Percentiles rank a stretch among this genome's conserved stretches.
phyloP scores from a whole-genome alignment of 2,113 vertebrate species.

The Crotalus helleri region DNA sequence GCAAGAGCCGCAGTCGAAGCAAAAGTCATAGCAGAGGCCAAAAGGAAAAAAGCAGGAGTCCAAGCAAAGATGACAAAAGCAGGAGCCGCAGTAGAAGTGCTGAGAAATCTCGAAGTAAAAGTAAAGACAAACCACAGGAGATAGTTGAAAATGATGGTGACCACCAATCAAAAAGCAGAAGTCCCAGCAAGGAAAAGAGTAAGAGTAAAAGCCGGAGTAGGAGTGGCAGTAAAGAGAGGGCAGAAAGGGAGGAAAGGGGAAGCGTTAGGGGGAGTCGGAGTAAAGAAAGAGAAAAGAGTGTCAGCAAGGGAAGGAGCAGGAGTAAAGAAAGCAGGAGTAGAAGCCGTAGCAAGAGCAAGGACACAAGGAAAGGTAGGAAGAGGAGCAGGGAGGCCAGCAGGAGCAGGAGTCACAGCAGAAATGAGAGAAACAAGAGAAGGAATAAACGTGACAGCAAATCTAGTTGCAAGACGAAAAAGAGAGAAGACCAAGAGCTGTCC shows the following conservation, averaged over 20 bases:
- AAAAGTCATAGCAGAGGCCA: slow-evolving; percentile 73
- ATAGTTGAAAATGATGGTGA: slow-evolving; percentile 59
- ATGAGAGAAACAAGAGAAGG: slow-evolving; percentile 79
- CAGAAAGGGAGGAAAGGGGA: slow-evolving; percentile 60
- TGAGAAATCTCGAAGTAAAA: slow-evolving; percentile 71
- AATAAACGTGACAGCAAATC: slow-evolving; percentile 82
- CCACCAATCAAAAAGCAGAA: slow-evolving; percentile 68
- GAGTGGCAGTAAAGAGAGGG: slow-evolving; percentile 63
- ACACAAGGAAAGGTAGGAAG: slow-evolving; percentile 73
- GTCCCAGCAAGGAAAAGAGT: slow-evolving; percentile 67
- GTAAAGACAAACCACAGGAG: slow-evolving; percentile 66
- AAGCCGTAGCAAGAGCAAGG: slow-evolving; percentile 69
- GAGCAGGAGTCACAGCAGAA: slow-evolving; percentile 72
- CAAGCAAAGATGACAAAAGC: slow-evolving; percentile 74
- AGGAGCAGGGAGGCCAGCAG: slow-evolving; percentile 70
- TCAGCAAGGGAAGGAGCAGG: slow-evolving; percentile 63
- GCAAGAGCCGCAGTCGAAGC: slow-evolving; percentile 78
- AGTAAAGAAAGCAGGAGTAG: slow-evolving; percentile 67
- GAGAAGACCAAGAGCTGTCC: slow-evolving; percentile 72
- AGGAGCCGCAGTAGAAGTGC: slow-evolving; percentile 73
- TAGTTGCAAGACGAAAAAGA: slow-evolving; percentile 81
- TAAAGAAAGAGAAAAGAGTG: slow-evolving; percentile 65
- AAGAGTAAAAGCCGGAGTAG: slow-evolving; percentile 66
- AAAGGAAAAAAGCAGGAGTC: slow-evolving; percentile 81
- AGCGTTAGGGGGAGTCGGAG: slow-evolving; percentile 71